These are phyloP conservation scores for Siniperca scherzeri DNA, from an alignment of 2,797 vertebrate genomes.

Conservation along the genomic window DNA sequence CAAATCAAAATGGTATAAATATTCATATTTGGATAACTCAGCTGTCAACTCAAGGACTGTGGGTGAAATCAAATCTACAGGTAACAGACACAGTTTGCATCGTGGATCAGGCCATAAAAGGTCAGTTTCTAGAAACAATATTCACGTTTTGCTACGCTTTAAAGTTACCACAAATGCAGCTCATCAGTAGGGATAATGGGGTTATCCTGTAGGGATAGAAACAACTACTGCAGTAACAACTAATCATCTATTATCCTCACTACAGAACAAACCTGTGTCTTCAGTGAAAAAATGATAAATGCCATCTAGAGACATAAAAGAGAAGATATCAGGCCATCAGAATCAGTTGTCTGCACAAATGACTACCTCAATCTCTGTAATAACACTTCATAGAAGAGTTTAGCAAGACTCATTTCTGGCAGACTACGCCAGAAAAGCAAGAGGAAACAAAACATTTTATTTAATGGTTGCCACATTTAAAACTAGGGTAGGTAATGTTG, in stretches of 20 bases:
- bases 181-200: conserved; percentile 61
- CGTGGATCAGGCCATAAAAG: conserved; percentile 32
- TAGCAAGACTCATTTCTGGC: conserved; percentile 30
- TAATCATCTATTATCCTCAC: conserved; percentile 60
- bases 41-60: conserved; percentile 38
- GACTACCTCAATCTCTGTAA: conserved; percentile 29
- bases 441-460: conserved; percentile 16
- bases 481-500: background rate
- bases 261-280: conserved; percentile 83
- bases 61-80: conserved; percentile 47
- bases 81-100: conserved; percentile 32
- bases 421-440: conserved; percentile 10
- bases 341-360: conserved; percentile 60
- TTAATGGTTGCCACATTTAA: conserved; percentile 23
- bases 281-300: conserved; percentile 81
- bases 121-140: conserved; percentile 26
- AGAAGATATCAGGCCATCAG: conserved; percentile 72
- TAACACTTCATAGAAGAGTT: conserved; percentile 40
- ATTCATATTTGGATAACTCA: conserved; percentile 37
- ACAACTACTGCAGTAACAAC: conserved; percentile 57
- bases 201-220: conserved; percentile 47
- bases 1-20: conserved; percentile 53
- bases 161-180: conserved; percentile 50
- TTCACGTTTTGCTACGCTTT: conserved; percentile 10
- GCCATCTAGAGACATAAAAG: conserved; percentile 77